Evolutionary conservation across 2,797 vertebrate genomes (phyloP).

Genomic region (Coluber constrictor): DNA sequence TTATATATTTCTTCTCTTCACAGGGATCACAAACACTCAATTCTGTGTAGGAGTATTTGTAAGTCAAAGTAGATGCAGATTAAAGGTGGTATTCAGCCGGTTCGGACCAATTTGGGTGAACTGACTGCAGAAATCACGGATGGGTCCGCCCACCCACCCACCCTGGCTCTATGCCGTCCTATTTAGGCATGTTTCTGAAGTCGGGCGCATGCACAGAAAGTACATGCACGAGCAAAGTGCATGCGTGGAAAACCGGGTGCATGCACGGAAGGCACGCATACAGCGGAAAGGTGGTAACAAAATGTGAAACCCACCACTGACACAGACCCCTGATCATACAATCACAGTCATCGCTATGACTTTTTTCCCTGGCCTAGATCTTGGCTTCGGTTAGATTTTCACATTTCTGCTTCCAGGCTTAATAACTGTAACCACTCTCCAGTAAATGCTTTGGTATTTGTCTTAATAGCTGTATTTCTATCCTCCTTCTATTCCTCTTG

Average conservation of each 20-base stretch:
- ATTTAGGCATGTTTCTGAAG: no score
- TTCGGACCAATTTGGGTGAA: no score
- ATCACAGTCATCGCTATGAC: background rate
- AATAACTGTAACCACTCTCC: fast-evolving
- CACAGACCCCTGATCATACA: background rate
- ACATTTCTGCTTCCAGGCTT: background rate
- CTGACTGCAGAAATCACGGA: fast-evolving
- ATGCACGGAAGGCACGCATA: fast-evolving
- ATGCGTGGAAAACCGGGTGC: no score
- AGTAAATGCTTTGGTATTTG: background rate
- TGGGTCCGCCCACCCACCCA: no score
- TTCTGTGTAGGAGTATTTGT: background rate
- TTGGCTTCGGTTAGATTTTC: background rate
- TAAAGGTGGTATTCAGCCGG: no score
- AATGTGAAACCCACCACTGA: no score
- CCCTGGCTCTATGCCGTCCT: no score
- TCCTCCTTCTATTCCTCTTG: background rate
- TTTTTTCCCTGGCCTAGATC: background rate
- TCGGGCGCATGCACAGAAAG: no score
- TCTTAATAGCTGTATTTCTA: background rate
- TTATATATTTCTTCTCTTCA: background rate
- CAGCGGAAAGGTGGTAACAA: no score
- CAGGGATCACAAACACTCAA: background rate
- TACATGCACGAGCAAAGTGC: no score
- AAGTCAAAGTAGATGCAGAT: background rate